A percentile compares a stretch with the other conserved stretches of the same genome.
These are phyloP conservation scores for Cynopterus sphinx DNA, from an alignment of 2,797 vertebrate genomes.

Conservation along the genomic window DNA sequence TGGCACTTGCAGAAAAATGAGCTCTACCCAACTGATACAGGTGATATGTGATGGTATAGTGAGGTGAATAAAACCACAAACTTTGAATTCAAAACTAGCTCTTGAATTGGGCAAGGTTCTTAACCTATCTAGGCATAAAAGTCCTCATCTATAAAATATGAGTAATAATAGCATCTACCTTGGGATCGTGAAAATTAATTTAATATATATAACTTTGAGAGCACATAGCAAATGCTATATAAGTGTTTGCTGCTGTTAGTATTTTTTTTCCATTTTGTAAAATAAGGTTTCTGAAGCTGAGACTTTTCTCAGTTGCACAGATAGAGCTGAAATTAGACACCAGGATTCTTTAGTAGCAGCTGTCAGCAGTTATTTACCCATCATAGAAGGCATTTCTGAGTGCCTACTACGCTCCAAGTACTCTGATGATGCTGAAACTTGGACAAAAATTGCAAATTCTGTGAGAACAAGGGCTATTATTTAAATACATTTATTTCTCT, in stretches of 20 bases:
- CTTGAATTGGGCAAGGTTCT: not conserved
- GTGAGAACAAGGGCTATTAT: not conserved
- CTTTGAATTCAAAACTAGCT: not conserved
- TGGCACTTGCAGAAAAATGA: not conserved
- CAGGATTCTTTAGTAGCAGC: not conserved
- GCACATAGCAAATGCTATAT: not conserved
- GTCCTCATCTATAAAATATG: not conserved
- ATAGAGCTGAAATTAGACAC: not conserved
- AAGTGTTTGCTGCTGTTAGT: not conserved
- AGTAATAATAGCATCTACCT: not conserved
- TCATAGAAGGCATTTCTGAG: not conserved
- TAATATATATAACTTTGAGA: not conserved
- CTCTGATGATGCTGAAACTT: not conserved
- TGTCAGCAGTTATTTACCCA: not conserved
- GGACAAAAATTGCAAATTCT: not conserved
- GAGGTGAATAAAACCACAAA: not conserved
- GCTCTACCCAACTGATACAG: not conserved
- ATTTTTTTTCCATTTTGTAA: not conserved
- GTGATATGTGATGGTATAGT: not conserved
- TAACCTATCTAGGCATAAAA: not conserved
- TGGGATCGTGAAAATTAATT: not conserved
- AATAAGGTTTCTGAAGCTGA: slow-evolving; percentile 5
- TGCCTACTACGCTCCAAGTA: not conserved
- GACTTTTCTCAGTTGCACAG: not conserved
- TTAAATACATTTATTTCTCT: not conserved